Base-by-base conservation (phyloP, 1,140 invertebrate genomes). In the Vollenhovia emeryi region DNA sequence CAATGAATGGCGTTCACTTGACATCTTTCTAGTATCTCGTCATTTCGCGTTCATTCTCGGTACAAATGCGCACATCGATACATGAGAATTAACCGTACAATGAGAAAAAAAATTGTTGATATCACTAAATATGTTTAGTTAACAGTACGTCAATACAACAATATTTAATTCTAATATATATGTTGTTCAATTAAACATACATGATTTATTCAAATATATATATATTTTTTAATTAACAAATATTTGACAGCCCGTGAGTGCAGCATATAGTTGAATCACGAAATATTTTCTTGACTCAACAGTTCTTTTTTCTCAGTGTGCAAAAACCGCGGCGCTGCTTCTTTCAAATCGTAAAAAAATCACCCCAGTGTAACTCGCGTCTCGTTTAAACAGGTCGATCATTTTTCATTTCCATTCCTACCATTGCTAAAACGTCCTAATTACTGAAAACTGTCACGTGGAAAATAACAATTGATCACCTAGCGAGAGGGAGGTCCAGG, bases 21-120 rank as follows among this genome's bases (percentile, higher is more conserved):
- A 40, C 45, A 36, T 69, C 57, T 43, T 52, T 69, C 48, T 69
- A 43, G 48, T 36, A 11, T 30, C 15, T 52, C 76, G 48, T 66
- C n/a, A 30, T 75, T 55, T 75, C 15, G 30, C n/a, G 33, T 48
- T 64, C 27, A 48, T 60, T 21, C 15, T 24, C 30, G 15, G 73
- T 21, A 43, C 30, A 75, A 43, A 60, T 5, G 9, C 24, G n/a
- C 43, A 5, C 52, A 36, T 48, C 27, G 11, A 24, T 30, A 8
- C n/a, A 30, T 18, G 3, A 69, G 43, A 80, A 71, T 71, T 43
- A 69, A 69, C 8, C 27, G 7, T 40, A 9, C 5, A n/a, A n/a
- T n/a, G n/a, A n/a, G n/a, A n/a, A n/a, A n/a, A n/a, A n/a, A n/a
- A n/a, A n/a, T n/a, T n/a, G n/a, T n/a, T n/a, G n/a, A n/a, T n/a